Evolutionary conservation across 2,888 invertebrate genomes (phyloP), one percentile per base, ranked within the genome.

Genomic region (Plagodis pulveraria): DNA sequence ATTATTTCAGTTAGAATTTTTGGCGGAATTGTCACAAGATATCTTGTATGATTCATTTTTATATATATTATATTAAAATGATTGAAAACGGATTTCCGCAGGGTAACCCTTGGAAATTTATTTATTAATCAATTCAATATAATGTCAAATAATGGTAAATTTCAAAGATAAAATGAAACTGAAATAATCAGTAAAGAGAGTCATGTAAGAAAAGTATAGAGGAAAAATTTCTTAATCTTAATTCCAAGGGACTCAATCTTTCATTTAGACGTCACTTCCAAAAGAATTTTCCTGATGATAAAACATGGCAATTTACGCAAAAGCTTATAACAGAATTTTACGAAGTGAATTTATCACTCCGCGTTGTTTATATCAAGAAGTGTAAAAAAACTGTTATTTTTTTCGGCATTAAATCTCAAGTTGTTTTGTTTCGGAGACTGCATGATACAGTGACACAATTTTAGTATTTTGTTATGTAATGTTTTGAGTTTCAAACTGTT

Each of bases 211-310:
- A 52, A 57, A 22, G 22, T 22, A 4, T 22, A 22, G 22, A 52
- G 38, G 51, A 47, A 52, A n/a, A 33, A 50, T 50, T 53, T 46
- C 41, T 58, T 45, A 58, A 43, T 35, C 36, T 50, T 52, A 53
- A 58, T 58, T 53, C 10, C 40, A 10, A 7, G 5, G 10, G 40
- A 40, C 10, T 10, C 40, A 40, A 22, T 40, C 40, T 40, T 40
- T 40, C 40, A 52, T 52, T 50, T 50, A 41, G 58, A 45, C 32
- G 59, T 55, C 50, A 51, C 59, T 46, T 50, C 46, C 58, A 47
- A 34, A 50, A 42, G 48, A 59, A 48, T 55, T 59, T 38, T 51
- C 47, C 54, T 41, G 43, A 55, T 50, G 59, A 55, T 47, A 55
- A 51, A 59, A 59, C 55, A 51, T 51, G 53, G 44, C 40, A 43